Base-by-base conservation (phyloP, 1,140 invertebrate genomes). In the Drosophila parabipectinata region DNA sequence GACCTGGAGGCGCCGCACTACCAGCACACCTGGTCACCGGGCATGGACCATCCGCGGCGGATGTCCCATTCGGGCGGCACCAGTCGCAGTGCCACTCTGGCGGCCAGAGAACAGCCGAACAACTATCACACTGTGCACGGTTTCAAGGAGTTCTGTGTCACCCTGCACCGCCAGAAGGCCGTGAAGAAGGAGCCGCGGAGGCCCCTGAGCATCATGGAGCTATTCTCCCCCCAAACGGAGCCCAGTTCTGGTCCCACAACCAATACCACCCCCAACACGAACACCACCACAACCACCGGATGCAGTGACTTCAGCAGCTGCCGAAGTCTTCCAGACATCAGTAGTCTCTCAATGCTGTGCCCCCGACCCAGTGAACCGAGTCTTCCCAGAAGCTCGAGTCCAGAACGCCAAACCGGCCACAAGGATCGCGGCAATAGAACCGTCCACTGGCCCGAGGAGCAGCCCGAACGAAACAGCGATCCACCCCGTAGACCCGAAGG, bases 121-220 rank as follows among this genome's bases (percentile, higher is more conserved):
- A 82, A 61, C 14, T 87, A 88, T 5, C 79, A 87, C 28, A 87
- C 82, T 15, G 83, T 87, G 0, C 82, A 87, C 2, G 82, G 82
- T 0, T 88, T 87, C 14, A 56, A 79, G 37, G 67, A 87, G 48
- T 76, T 88, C n/a, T 88, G 83, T 63, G 52, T 77, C 9, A 83
- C 82, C 37, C 59, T 87, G 72, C 82, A 88, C 8, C 64, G 71
- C 0, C 47, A 79, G 0, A 88, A 72, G 5, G 10, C 34, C 0
- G 7, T 3, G 0, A n/a, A 8, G 26, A 48, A 37, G 51, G 24
- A 15, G 24, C 8, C 9, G 2, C 7, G n/a, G 2, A 5, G 32
- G 2, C 73, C 77, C 3, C 34, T 37, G 10, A 77, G 45, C 7
- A 71, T 85, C 12, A 51, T 77, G 37, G 57, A 81, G 15, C 30